phyloP scores from a whole-genome alignment of 2,113 vertebrate genomes.

The Channa argus region DNA sequence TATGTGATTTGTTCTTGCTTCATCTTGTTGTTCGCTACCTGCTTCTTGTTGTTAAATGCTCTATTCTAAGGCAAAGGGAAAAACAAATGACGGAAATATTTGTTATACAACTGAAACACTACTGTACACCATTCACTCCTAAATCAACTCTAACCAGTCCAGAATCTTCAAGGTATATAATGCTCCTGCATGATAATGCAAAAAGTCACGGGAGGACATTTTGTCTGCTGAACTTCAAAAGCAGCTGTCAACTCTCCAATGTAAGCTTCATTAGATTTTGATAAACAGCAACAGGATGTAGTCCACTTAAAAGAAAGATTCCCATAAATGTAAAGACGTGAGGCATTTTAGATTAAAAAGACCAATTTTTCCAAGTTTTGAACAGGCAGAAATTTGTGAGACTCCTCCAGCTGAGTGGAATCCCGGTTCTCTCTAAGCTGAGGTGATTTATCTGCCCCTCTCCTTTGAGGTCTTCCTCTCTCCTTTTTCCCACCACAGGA shows the following conservation, averaged over 20 bases:
- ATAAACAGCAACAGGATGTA: not conserved
- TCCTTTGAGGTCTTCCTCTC: slow-evolving; percentile 27
- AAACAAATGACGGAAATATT: no score
- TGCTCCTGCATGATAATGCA: not conserved
- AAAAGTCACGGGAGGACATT: not conserved
- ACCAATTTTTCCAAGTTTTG: slow-evolving; percentile 15
- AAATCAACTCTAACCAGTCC: not conserved
- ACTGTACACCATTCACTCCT: no score
- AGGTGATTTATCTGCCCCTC: slow-evolving; percentile 61
- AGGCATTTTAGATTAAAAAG: not conserved
- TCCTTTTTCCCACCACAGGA: slow-evolving; percentile 29
- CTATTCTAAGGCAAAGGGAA: no score
- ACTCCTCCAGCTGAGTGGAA: slow-evolving; percentile 31
- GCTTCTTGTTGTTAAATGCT: no score
- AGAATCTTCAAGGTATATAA: not conserved
- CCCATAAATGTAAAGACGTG: not conserved
- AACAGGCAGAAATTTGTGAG: slow-evolving; percentile 13
- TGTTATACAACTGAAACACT: no score
- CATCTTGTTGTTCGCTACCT: not conserved
- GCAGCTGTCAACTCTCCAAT: no score
- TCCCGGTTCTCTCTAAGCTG: slow-evolving; percentile 32
- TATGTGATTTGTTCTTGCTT: not conserved
- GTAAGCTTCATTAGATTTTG: not conserved
- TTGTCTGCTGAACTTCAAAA: no score
- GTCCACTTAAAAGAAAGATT: not conserved